Evolutionary conservation across 2,888 invertebrate species (phyloP).

Genomic region (Lapara coniferarum): DNA sequence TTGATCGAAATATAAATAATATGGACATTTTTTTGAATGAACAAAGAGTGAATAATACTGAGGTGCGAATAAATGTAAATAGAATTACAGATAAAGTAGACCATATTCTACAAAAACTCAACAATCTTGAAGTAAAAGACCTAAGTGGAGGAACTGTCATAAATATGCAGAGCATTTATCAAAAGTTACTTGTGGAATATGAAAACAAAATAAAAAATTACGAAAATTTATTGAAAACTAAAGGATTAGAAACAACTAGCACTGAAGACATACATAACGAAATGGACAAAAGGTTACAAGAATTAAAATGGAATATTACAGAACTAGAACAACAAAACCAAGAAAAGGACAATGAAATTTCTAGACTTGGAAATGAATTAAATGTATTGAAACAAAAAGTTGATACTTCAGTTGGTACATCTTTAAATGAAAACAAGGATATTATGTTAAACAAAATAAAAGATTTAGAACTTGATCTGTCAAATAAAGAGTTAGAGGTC

Average conservation of each 20-base stretch:
- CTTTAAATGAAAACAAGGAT: slow-evolving; percentile 36
- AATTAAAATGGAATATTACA: slow-evolving; percentile 42
- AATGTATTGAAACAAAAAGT: slow-evolving; percentile 40
- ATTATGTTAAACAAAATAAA: slow-evolving; percentile 43
- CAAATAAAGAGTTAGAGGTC: slow-evolving; percentile 43
- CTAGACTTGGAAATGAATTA: slow-evolving; percentile 49
- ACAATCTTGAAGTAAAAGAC: slow-evolving; percentile 44
- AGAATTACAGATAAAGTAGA: slow-evolving; percentile 71
- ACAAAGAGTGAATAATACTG: slow-evolving; percentile 72
- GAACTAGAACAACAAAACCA: slow-evolving; percentile 45
- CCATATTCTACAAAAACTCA: slow-evolving; percentile 57
- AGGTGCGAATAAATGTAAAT: slow-evolving; percentile 70
- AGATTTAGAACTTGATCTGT: slow-evolving; percentile 44
- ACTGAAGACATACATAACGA: slow-evolving; percentile 27
- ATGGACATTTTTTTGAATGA: slow-evolving; percentile 63
- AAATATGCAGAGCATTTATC: slow-evolving; percentile 55
- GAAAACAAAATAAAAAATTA: slow-evolving; percentile 71
- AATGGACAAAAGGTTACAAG: slow-evolving; percentile 27
- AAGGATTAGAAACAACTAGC: slow-evolving; percentile 40
- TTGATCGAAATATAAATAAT: slow-evolving; percentile 45
- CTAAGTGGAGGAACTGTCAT: slow-evolving; percentile 33
- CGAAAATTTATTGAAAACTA: slow-evolving; percentile 60
- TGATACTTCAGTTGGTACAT: slow-evolving; percentile 25
- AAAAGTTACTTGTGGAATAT: slow-evolving; percentile 70
- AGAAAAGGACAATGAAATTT: slow-evolving; percentile 51